Evolutionary conservation across 1,140 invertebrate genomes (phyloP), one percentile per base, ranked within the genome.

Genomic region (Doryteuthis pealeii): DNA sequence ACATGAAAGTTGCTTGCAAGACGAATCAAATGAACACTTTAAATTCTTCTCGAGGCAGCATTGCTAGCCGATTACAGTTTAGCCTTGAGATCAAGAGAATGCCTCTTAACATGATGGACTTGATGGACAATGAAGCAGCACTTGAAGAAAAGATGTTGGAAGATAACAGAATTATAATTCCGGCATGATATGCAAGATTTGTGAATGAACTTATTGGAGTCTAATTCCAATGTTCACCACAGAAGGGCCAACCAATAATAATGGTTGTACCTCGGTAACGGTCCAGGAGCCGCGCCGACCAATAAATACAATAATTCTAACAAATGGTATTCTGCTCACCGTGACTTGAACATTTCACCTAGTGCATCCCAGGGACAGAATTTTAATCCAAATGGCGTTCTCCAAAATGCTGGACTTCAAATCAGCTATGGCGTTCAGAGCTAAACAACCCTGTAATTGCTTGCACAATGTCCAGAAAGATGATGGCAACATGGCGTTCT

Each of bases 181-280:
- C 96, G 26, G 96, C n/a, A 98, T 86, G 96, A 98, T 87, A 97
- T 98, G 95, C 90, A 96, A 92, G 94, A 86, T 97, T 97, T 89
- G 90, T 98, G 78, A 96, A 94, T 89, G 94, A 96, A 91, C 91
- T 92, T 31, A 83, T 80, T 70, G 75, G 79, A 62, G 76, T 74
- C 30, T 33, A 68, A n/a, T n/a, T 31, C 43, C 70, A 72, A 73
- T 66, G 43, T 72, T 49, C 18, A 10, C n/a, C 35, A 10, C 35
- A 40, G 35, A 40, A 40, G 26, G 32, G 8, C 43, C 70, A 12
- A 10, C 22, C n/a, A 26, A 22, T 22, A 43, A 49, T 32, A 31
- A n/a, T 45, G 3, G 49, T 28, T 43, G 12, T 0, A n/a, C n/a
- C 8, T 54, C n/a, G 40, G 32, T 54, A 54, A 26, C 12, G 14